Evolutionary conservation across 2,888 invertebrate species (phyloP), one percentile per base, ranked within the genome.

Genomic region (Meteorus cinctellus): DNA sequence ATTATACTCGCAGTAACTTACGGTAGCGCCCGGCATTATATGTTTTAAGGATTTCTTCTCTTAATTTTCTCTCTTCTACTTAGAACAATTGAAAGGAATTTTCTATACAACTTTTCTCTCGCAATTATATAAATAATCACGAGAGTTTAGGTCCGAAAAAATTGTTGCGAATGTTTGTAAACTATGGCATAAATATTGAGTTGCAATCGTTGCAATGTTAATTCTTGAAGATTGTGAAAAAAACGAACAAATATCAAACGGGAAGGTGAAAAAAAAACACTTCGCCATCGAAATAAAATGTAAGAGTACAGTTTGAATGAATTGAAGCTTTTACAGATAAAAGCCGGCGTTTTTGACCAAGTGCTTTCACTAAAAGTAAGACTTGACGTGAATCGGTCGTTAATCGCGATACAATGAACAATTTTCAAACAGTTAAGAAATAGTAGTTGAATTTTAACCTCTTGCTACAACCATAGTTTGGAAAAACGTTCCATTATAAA

Each of bases 271-370:
- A 48, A 55, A 41, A 12, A 41, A 68, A n/a, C 24, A 24, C 24
- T 6, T 63, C 12, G 29, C 24, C n/a, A 51, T 51, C 10, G 41
- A 68, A 51, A 68, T 24, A 29, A 45, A 29, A 51, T 41, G 12
- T 14, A 6, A 19, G 41, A 45, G 31, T 48, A 29, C n/a, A 62
- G 62, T 70, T 66, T 68, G 76, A 75, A 74, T 66, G 74, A 81
- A 79, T 76, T 75, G 80, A 77, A 71, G 81, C 81, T 81, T 80
- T 79, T 76, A 78, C 77, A 74, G 81, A 81, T 81, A 77, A 81
- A 81, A 80, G 79, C 77, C 74, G 60, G 72, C 72, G 24, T 66
- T 77, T 41, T 74, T 78, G 77, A 76, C 73, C 78, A 72, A 78
- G 79, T 70, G 77, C 78, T 78, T 75, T 81, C 68, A 73, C 74